Conservation (phyloP, 2,888 invertebrate species). For the Alviniconcha strummeri region DNA sequence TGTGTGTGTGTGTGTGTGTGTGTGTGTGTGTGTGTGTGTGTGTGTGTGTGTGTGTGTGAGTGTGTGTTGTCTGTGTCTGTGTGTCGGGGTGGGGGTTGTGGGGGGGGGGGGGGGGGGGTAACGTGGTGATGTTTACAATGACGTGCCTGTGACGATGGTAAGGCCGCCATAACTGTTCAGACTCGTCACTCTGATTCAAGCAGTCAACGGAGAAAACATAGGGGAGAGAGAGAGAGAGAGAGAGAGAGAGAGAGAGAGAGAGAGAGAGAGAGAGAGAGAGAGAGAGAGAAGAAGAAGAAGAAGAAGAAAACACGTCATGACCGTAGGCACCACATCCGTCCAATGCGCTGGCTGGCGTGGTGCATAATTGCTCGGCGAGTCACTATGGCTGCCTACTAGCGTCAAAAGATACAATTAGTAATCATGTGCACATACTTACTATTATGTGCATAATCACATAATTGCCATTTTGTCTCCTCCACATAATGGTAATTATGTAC, state of each 20-base stretch:
- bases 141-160: no score
- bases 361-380: background rate
- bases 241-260: no score
- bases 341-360: no score
- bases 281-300: background rate
- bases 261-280: no score
- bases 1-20: slow-evolving; percentile 10
- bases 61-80: slow-evolving; percentile 4
- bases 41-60: slow-evolving; percentile 5
- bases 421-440: background rate
- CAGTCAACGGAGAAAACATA: background rate
- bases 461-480: background rate
- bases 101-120: background rate
- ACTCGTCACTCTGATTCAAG: background rate
- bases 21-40: slow-evolving; percentile 10
- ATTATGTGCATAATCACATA: background rate
- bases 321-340: background rate
- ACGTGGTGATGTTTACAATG: background rate
- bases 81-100: background rate
- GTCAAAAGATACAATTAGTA: background rate
- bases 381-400: background rate
- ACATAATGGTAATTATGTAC: no score
- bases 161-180: no score
- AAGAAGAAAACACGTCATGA: background rate
- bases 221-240: background rate